Evolutionary conservation across 92 coral and sea anemone genomes (phyloP), one percentile per base, ranked within the genome.

Genomic region (Plumapathes pennacea): DNA sequence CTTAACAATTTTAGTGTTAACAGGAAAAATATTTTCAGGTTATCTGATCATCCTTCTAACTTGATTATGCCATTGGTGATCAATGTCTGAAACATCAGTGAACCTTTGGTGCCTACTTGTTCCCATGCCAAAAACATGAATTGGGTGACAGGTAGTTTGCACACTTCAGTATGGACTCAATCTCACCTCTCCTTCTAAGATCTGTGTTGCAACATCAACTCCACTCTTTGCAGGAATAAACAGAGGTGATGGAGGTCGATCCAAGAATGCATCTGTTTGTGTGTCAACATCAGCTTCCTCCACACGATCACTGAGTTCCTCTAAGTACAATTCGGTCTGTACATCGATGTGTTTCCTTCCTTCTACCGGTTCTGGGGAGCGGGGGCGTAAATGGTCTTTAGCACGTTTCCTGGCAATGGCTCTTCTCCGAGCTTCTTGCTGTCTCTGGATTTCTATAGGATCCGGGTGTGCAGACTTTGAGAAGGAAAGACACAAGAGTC

Each of bases 241-340:
- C 0, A 91, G 53, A 0, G 97, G 97, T 10, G 97, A 88, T 2
- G 86, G 96, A 32, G 97, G 97, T 67, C 97, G 77, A 55, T 91
- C 97, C 31, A 91, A 65, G 73, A 91, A 91, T 18, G 96, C 97
- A 80, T 91, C 97, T 32, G 97, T 91, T 41, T 91, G 97, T 32
- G 97, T 91, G 56, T 91, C 96, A 27, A 91, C 96, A 67, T 91
- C 97, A 25, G 97, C 97, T 69, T 91, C 97, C 53, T 91, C 97
- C 24, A 91, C 97, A 49, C 97, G 78, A 49, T 91, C 97, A 54
- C 92, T 91, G 28, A 91, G 75, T 51, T 91, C 97, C 61, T 91
- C 97, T 43, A 91, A 59, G 54, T 91, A 91, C 45, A 91, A 80
- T 49, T 91, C 97, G 26, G 97, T 91, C 55, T 91, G 97, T 37